Percentiles rank a stretch among this genome's conserved stretches.
Evolutionary conservation across 2,113 vertebrate genomes (phyloP).

Genomic region (Egretta garzetta): DNA sequence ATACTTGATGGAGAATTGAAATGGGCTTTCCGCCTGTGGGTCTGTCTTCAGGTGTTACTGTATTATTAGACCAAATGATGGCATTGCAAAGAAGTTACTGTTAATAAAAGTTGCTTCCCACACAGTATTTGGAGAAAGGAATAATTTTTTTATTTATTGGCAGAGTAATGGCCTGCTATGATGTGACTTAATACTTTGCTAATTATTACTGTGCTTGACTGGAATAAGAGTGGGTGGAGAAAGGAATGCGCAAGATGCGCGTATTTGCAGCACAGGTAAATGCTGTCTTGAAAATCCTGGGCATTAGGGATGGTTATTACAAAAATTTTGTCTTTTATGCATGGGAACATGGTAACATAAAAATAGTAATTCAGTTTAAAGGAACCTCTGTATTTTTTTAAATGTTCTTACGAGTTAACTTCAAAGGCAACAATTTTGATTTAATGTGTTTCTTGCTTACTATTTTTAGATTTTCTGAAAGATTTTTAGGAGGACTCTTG

Average conservation of each 20-base stretch:
- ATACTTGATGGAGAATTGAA: background rate
- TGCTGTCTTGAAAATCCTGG: background rate
- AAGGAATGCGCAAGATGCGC: background rate
- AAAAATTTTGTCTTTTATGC: background rate
- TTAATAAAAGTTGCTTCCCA: background rate
- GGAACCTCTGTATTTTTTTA: background rate
- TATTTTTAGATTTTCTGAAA: background rate
- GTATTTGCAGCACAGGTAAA: background rate
- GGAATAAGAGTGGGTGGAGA: constrained; percentile 13
- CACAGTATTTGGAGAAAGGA: background rate
- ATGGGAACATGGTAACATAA: background rate
- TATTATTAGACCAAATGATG: background rate
- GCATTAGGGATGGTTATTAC: background rate
- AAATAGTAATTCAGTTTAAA: background rate
- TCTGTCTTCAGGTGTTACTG: background rate
- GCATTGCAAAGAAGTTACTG: background rate
- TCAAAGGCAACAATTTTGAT: background rate
- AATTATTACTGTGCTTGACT: background rate
- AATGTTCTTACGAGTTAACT: background rate
- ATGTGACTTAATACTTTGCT: background rate
- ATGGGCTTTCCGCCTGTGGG: background rate
- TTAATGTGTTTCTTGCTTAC: background rate
- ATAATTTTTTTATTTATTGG: background rate
- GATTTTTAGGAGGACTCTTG: background rate
- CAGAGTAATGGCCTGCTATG: background rate